Conservation (phyloP, 1,140 invertebrate species). For the Caenorhabditis remanei region DNA sequence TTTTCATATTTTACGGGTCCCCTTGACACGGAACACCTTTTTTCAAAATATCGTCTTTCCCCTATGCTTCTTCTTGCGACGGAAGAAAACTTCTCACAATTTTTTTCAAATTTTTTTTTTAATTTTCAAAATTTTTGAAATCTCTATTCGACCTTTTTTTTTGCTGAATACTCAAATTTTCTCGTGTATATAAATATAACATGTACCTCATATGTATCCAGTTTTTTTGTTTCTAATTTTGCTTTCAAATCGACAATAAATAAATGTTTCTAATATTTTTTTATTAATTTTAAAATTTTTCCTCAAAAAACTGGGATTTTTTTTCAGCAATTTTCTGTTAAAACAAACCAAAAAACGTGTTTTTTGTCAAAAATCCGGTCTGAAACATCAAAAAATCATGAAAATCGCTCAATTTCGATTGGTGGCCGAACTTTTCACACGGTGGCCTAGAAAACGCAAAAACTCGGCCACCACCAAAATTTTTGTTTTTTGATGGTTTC, state of each 20-base stretch:
- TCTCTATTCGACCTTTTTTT: too few species aligned
- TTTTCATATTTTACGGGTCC: not conserved
- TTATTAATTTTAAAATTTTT: too few species aligned
- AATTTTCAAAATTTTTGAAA: not conserved
- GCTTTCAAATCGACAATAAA: not conserved
- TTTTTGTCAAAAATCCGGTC: too few species aligned
- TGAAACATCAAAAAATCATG: not conserved
- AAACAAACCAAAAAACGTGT: too few species aligned
- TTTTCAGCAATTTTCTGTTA: too few species aligned
- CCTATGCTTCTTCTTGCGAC: constrained; percentile 25
- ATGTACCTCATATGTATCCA: constrained; percentile 13
- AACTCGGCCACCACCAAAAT: not conserved
- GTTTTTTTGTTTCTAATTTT: too few species aligned
- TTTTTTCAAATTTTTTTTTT: not conserved
- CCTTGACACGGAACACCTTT: not conserved
- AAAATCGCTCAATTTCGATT: too few species aligned
- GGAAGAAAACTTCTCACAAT: constrained; percentile 27
- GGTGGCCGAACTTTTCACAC: not conserved
- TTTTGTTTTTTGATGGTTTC: not conserved
- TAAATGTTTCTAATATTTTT: too few species aligned
- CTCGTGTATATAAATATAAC: not conserved
- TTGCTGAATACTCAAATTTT: too few species aligned
- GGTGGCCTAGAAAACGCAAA: not conserved
- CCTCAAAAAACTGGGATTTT: too few species aligned
- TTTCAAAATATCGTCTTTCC: not conserved